Conservation (phyloP, 2,113 vertebrate species). For the Muntiacus reevesi region DNA sequence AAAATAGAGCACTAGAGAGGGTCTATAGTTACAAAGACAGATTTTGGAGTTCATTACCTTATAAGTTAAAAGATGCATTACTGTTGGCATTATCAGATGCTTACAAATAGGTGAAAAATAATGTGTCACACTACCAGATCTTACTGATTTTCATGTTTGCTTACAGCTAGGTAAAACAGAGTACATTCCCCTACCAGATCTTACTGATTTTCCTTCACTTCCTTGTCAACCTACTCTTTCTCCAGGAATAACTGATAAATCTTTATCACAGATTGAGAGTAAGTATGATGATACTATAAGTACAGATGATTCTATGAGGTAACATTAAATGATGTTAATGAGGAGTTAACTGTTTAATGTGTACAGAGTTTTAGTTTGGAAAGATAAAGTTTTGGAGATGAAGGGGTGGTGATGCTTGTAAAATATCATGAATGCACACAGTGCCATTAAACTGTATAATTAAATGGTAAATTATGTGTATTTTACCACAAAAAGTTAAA, state of each 20-base stretch:
- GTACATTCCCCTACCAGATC: constrained; percentile 33
- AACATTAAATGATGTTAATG: background rate
- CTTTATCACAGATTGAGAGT: constrained; percentile 80
- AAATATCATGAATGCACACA: background rate
- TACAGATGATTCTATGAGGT: constrained; percentile 26
- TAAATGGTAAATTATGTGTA: background rate
- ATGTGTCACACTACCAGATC: background rate
- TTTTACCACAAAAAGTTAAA: background rate
- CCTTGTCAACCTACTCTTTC: constrained; percentile 57
- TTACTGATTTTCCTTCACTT: constrained; percentile 70
- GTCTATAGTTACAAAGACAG: background rate
- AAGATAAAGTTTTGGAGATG: background rate
- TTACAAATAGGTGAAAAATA: background rate
- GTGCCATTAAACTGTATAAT: background rate
- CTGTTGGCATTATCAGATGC: background rate
- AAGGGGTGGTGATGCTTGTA: background rate
- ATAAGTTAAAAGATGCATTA: background rate
- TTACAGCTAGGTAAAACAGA: constrained; percentile 67
- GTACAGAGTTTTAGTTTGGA: background rate
- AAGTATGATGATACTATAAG: constrained; percentile 70
- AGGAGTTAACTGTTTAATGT: background rate
- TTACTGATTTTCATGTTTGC: constrained; percentile 39
- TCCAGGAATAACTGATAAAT: constrained; percentile 65
- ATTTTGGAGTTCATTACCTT: background rate
- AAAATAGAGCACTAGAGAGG: background rate